Base-by-base conservation (phyloP, 2,888 invertebrate species). In the Chymomyza caudatula region DNA sequence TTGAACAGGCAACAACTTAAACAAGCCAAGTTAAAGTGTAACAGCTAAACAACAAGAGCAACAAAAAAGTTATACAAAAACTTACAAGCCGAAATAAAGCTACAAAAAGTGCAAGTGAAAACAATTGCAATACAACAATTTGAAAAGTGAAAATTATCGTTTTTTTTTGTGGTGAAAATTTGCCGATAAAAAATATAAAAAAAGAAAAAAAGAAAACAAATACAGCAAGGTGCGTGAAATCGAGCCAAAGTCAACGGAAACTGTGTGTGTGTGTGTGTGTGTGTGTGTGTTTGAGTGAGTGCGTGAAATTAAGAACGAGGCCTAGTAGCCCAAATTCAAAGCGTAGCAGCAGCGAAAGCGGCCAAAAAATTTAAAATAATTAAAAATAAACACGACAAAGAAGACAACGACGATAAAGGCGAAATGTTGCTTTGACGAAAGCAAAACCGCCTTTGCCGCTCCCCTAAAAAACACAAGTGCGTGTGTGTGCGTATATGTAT, bases 321-420 rank as follows among this genome's bases (percentile, higher is more conserved):
- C 88, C 88, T 78, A 86, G 65, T 86, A 76, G 78, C 85, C 88
- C 85, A 84, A 75, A 84, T 87, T 78, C 52, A 19, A 42, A 29
- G 52, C 56, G 49, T 25, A 65, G 56, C 52, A 53, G 37, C 42
- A 22, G 42, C 78, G 66, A 22, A 57, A 65, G 64, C 67, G 47
- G 55, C 15, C 37, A 11, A 55, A 55, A 23, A 29, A 83, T 83
- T 79, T 86, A 78, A 70, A 87, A 87, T 86, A 83, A 84, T 82
- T 82, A 82, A 69, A 82, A 82, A 82, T 82, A 82, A 87, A 87
- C 82, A 69, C 60, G 72, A 53, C 76, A 61, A 69, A 67, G 61
- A 67, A 61, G 65, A 49, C 66, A 60, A 67, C 67, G 69, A 79
- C 77, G 76, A 70, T 82, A 77, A 71, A 78, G 65, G 59, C 61